Conservation (phyloP, 2,888 invertebrate species). For the Amaurobius ferox region DNA sequence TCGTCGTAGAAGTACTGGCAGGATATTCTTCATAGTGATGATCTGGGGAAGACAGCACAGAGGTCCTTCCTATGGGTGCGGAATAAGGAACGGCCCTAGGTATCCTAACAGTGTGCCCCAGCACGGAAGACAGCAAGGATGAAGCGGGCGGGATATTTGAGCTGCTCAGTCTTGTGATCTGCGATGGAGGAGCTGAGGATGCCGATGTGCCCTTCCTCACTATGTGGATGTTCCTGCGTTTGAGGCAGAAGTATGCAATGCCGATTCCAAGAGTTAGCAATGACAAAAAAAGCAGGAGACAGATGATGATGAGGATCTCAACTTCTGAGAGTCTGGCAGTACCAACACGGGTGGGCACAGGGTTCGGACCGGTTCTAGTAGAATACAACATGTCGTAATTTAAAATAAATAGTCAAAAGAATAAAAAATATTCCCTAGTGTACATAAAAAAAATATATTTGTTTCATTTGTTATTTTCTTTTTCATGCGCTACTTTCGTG, state of each 20-base stretch:
- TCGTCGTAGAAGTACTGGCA: conserved; percentile 20
- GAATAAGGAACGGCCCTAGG: conserved; percentile 87
- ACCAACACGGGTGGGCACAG: conserved; percentile 77
- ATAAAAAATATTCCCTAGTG: too few relatives aligned
- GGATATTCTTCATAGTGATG: conserved; percentile 36
- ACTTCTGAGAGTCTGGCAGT: conserved; percentile 82
- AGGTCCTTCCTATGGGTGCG: conserved; percentile 77
- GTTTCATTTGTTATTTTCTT: too few relatives aligned
- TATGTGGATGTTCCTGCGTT: conserved; percentile 87
- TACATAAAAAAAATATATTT: too few relatives aligned
- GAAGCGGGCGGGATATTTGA: conserved; percentile 80
- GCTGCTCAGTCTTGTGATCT: conserved; percentile 87
- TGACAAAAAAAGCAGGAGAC: conserved; percentile 92
- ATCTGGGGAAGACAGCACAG: not conserved
- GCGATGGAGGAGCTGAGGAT: conserved; percentile 81
- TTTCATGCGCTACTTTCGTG: too few relatives aligned
- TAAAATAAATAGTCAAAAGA: too few relatives aligned
- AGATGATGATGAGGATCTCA: conserved; percentile 92
- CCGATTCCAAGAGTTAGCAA: conserved; percentile 90
- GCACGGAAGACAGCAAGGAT: conserved; percentile 37
- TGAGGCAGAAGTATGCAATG: conserved; percentile 92
- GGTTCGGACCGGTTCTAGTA: conserved; percentile 53
- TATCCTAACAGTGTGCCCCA: conserved; percentile 89
- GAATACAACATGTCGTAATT: too few relatives aligned
- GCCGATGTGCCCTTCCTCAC: conserved; percentile 86